Evolutionary conservation across 2,888 invertebrate species (phyloP).

Genomic region (Pomacea canaliculata): DNA sequence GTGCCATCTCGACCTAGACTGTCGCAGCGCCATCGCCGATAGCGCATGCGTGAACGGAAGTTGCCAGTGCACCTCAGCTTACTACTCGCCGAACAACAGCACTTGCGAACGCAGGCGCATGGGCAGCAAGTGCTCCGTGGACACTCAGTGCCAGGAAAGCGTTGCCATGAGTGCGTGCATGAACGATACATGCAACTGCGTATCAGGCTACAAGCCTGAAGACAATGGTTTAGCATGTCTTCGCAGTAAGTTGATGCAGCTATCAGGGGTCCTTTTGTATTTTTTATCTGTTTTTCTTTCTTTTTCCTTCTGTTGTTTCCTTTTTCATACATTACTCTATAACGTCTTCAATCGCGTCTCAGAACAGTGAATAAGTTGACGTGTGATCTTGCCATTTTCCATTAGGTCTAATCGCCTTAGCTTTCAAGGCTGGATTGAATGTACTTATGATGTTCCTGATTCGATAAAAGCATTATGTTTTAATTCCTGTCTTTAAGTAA

Average conservation of each 20-base stretch:
- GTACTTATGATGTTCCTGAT: too few species aligned
- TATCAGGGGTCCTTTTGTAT: neutral
- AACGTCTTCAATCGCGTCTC: too few species aligned
- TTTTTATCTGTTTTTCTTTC: too few species aligned
- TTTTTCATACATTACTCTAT: too few species aligned
- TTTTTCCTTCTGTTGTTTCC: too few species aligned
- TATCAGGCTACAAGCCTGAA: conserved; percentile 1
- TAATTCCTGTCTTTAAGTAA: too few species aligned
- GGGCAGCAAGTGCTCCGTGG: conserved; percentile 17
- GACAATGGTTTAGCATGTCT: conserved; percentile 5
- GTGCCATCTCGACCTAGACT: conserved; percentile 35
- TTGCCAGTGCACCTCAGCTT: neutral
- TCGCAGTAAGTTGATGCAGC: conserved; percentile 15
- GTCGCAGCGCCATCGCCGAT: conserved; percentile 37
- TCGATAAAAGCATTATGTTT: too few species aligned
- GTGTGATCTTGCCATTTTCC: too few species aligned
- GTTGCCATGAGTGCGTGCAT: conserved; percentile 17
- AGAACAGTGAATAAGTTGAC: too few species aligned
- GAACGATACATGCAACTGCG: conserved; percentile 16
- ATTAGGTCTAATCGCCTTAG: too few species aligned
- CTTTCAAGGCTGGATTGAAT: too few species aligned
- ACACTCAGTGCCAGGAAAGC: conserved; percentile 39
- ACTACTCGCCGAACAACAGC: neutral
- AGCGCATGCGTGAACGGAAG: conserved; percentile 39
- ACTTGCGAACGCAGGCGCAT: neutral